Percentiles rank a stretch among this genome's conserved stretches.
Evolutionary conservation across 2,113 vertebrate genomes (phyloP).

Genomic region (Xyliphius kryptos): DNA sequence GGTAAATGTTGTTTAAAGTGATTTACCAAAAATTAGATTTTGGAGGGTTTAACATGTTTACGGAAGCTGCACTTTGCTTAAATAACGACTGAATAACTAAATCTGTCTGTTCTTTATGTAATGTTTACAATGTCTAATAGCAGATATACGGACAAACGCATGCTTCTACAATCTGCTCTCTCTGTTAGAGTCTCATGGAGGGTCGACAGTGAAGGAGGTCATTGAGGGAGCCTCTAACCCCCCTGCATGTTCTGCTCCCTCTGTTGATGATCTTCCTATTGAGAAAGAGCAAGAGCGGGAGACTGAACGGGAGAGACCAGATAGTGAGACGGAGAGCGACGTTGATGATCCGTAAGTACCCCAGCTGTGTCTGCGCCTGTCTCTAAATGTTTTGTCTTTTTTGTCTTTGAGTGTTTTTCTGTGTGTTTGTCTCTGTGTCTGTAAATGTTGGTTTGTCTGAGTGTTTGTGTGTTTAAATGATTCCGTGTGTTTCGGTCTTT

Average conservation of each 20-base stretch:
- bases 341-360: slow-evolving; percentile 81
- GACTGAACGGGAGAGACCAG: slow-evolving; percentile 72
- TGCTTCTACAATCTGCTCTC: background rate
- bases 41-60: too few relatives aligned
- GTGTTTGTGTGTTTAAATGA: slow-evolving; percentile 13
- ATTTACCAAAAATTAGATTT: background rate
- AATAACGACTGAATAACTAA: too few relatives aligned
- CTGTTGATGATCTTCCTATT: slow-evolving; percentile 60
- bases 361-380: slow-evolving; percentile 13
- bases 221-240: slow-evolving; percentile 61
- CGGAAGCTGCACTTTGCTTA: too few relatives aligned
- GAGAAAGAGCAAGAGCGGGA: slow-evolving; percentile 72
- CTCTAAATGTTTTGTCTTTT: too few relatives aligned
- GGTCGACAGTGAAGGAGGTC: slow-evolving; percentile 57
- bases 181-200: slow-evolving; percentile 58
- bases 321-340: slow-evolving; percentile 86
- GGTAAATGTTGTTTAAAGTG: slow-evolving; percentile 54
- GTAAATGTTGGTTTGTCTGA: too few relatives aligned
- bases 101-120: too few relatives aligned
- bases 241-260: slow-evolving; percentile 51
- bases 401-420: background rate
- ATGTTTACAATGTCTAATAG: too few relatives aligned
- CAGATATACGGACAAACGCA: too few relatives aligned
- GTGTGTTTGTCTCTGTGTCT: slow-evolving; percentile 11
- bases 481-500: too few relatives aligned